A percentile compares a stretch with the other conserved stretches of the same genome.
phyloP scores from a whole-genome alignment of 2,797 vertebrate species.

The Enteromius afrohamiltoni region DNA sequence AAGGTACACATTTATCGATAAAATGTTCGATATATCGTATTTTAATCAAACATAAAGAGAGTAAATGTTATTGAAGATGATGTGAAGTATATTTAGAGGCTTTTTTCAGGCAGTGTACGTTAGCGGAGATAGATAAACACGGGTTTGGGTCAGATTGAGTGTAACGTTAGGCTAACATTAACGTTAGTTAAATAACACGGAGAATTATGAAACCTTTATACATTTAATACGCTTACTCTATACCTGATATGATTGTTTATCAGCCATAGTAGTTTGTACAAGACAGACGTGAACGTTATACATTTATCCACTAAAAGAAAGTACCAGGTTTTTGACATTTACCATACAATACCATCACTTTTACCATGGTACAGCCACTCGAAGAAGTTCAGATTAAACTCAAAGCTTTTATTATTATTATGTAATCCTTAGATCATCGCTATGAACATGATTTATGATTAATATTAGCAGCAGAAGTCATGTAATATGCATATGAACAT shows the following conservation, averaged over 20 bases:
- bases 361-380: neutral
- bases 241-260: neutral
- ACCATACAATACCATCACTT: neutral
- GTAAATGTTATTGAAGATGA: neutral
- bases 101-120: neutral
- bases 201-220: neutral
- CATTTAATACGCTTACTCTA: neutral
- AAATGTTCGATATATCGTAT: neutral
- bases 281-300: neutral
- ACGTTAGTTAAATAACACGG: neutral
- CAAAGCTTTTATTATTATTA: neutral
- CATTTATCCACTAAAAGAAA: neutral
- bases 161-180: neutral
- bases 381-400: neutral
- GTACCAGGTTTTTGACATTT: neutral
- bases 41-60: no score
- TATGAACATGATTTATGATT: no score
- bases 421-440: neutral
- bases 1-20: constrained; percentile 22
- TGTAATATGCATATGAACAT: neutral
- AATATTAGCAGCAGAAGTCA: neutral
- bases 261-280: neutral
- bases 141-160: neutral
- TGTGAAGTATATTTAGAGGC: neutral
- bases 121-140: neutral